Evolutionary conservation across 2,797 vertebrate species (phyloP).

Genomic region (Dermochelys coriacea): DNA sequence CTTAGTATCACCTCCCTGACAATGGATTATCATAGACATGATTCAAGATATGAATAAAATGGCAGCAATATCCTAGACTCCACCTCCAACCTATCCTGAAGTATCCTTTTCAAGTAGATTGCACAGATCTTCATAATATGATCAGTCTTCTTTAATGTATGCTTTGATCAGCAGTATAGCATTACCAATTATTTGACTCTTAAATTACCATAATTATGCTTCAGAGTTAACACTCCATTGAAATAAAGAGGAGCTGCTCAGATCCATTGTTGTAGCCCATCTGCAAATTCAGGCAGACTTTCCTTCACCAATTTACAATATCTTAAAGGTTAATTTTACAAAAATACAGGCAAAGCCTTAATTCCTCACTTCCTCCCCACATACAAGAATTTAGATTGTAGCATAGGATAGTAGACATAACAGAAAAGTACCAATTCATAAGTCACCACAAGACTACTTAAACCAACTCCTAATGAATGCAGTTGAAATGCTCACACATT

Average conservation of each 20-base stretch:
- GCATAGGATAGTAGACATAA: not conserved
- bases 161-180: no score
- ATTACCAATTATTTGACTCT: no score
- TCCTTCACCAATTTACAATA: not conserved
- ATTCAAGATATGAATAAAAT: no score
- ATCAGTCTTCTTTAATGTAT: no score
- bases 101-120: no score
- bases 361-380: not conserved
- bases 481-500: not conserved
- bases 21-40: no score
- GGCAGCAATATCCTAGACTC: no score
- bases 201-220: no score
- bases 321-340: not conserved
- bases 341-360: not conserved
- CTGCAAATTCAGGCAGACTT: not conserved
- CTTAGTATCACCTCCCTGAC: no score
- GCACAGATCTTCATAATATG: no score
- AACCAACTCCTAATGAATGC: not conserved
- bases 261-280: not conserved
- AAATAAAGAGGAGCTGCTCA: not conserved
- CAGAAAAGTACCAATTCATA: not conserved
- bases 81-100: no score
- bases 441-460: not conserved
- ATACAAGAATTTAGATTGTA: not conserved
- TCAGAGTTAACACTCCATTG: no score